These are phyloP conservation scores for Heliconius hortense DNA, from an alignment of 2,888 invertebrate genomes.

Conservation along the genomic window DNA sequence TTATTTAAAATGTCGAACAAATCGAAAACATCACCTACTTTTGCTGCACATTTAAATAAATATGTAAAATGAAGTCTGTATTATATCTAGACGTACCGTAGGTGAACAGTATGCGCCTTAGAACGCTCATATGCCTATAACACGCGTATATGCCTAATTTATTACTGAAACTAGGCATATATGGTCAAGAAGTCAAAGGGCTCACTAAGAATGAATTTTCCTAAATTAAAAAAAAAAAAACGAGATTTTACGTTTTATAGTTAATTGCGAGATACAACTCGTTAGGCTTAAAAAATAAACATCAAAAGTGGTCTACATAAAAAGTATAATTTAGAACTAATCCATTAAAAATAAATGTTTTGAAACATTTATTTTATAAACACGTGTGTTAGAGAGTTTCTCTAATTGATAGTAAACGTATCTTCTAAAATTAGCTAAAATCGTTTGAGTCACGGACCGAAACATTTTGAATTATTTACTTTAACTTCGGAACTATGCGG, in stretches of 20 bases:
- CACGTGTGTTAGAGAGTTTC: slow-evolving; percentile 15
- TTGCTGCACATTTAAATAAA: not conserved
- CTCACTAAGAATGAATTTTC: not conserved
- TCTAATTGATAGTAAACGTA: slow-evolving; percentile 29
- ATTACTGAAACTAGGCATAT: not conserved
- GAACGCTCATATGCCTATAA: too few relatives aligned
- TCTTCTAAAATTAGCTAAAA: slow-evolving; percentile 37
- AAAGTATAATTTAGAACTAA: not conserved
- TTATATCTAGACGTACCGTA: too few relatives aligned
- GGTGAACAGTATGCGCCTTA: too few relatives aligned
- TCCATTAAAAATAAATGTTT: not conserved
- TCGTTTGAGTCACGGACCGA: slow-evolving; percentile 33
- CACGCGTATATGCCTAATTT: too few relatives aligned
- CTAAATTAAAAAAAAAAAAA: not conserved
- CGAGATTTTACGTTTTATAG: not conserved
- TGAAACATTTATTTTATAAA: slow-evolving; percentile 2
- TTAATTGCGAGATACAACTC: not conserved
- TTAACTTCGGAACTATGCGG: slow-evolving; percentile 36
- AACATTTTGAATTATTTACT: slow-evolving; percentile 32
- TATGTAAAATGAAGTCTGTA: not conserved
- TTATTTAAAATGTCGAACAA: slow-evolving; percentile 7
- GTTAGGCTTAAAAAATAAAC: not conserved
- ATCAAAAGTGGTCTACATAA: not conserved
- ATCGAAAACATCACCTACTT: too few relatives aligned
- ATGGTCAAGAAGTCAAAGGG: not conserved